These are phyloP conservation scores for Dione vanillae DNA, from an alignment of 2,888 invertebrate genomes.

Conservation along the genomic window DNA sequence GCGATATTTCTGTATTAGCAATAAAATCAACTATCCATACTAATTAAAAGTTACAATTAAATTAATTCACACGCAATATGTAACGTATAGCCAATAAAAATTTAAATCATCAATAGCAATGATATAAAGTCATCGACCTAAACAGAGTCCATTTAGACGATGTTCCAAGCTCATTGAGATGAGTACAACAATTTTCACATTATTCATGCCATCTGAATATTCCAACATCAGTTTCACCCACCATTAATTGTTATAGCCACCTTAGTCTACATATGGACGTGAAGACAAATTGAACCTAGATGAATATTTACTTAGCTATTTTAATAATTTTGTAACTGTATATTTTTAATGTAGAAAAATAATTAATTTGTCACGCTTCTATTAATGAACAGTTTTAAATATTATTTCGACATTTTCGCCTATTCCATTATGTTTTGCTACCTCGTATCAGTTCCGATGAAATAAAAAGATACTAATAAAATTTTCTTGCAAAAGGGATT, in stretches of 20 bases:
- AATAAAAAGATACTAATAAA: too few relatives aligned
- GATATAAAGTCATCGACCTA: slow-evolving; percentile 61
- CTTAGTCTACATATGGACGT: slow-evolving; percentile 55
- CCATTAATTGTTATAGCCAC: slow-evolving; percentile 77
- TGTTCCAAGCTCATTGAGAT: slow-evolving; percentile 69
- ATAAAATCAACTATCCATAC: slow-evolving; percentile 27
- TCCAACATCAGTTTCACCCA: slow-evolving; percentile 70
- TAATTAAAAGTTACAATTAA: slow-evolving; percentile 46
- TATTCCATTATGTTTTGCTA: too few relatives aligned
- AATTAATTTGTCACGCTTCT: too few relatives aligned
- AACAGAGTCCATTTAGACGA: slow-evolving; percentile 63
- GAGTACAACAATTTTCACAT: slow-evolving; percentile 70
- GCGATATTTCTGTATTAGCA: background rate
- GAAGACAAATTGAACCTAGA: slow-evolving; percentile 28
- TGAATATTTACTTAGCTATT: too few relatives aligned
- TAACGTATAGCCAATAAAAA: slow-evolving; percentile 45
- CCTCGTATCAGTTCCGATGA: too few relatives aligned
- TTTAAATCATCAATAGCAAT: slow-evolving; percentile 50
- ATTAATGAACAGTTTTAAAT: too few relatives aligned
- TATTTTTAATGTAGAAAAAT: too few relatives aligned
- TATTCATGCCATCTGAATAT: slow-evolving; percentile 79
- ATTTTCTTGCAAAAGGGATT: too few relatives aligned
- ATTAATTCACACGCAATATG: slow-evolving; percentile 43
- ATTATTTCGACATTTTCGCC: too few relatives aligned
- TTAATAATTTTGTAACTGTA: too few relatives aligned